Evolutionary conservation across 2,888 invertebrate species (phyloP), one percentile per base, ranked within the genome.

Genomic region (Phragmatobia fuliginosa): DNA sequence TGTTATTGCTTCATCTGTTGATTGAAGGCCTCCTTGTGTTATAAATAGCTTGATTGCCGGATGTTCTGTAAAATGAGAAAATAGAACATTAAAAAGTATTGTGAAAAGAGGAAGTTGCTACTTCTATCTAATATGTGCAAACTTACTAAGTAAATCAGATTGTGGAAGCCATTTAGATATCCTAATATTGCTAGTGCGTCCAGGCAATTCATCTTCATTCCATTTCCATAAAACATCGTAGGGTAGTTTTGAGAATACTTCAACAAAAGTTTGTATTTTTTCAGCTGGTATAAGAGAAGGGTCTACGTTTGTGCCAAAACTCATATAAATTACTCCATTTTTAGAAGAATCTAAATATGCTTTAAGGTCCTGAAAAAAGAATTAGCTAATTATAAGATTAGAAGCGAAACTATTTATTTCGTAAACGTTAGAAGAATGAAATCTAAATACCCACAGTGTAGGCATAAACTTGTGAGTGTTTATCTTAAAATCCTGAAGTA

Each of bases 41-140:
- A 94, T 89, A 67, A 95, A 94, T 1, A 92, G 66, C 75, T 93
- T 94, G 0, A 95, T 74, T 67, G 94, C 94, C 11, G 89, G 88
- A 77, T 95, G 94, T 49, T 66, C 88, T 88, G 71, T n/a, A 16
- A 41, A 45, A 45, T 45, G 21, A 21, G 21, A 21, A 21, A 21
- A 18, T n/a, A n/a, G n/a, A n/a, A n/a, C n/a, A n/a, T n/a, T n/a
- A n/a, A n/a, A n/a, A n/a, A n/a, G n/a, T n/a, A n/a, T n/a, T 88
- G 71, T n/a, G 5, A 41, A 45, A 45, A 21, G 21, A 21, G 21
- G 21, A 21, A 21, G 18, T 31, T 18, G 4, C 1, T 60, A 25
- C 41, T 25, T n/a, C n/a, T n/a, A n/a, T n/a, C n/a, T n/a, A n/a
- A n/a, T n/a, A n/a, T n/a, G n/a, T n/a, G n/a, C n/a, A n/a, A 49